These are phyloP conservation scores for Sclerurus mexicanus DNA, from an alignment of 2,113 vertebrate species.

Conservation along the genomic window DNA sequence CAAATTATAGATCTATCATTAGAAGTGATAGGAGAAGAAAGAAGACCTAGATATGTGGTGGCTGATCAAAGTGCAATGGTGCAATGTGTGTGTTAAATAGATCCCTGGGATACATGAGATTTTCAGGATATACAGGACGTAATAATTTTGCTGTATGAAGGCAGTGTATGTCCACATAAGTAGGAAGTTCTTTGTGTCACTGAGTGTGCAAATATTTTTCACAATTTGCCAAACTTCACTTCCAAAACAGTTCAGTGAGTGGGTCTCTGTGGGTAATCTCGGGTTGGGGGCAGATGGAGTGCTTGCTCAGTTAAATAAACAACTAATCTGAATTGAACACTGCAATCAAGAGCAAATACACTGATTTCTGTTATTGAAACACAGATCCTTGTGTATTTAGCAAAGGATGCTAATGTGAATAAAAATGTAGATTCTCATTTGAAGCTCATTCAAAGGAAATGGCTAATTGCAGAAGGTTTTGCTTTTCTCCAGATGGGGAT, in stretches of 20 bases:
- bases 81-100: background rate
- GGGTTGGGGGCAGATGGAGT: background rate
- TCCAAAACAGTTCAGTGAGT: background rate
- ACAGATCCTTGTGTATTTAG: background rate
- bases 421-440: background rate
- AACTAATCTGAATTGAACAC: background rate
- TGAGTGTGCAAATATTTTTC: background rate
- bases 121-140: background rate
- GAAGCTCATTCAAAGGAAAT: background rate
- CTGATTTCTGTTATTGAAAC: background rate
- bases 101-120: rapidly evolving
- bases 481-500: background rate
- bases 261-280: background rate
- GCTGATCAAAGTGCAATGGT: background rate
- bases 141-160: background rate
- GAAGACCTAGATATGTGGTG: background rate
- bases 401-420: background rate
- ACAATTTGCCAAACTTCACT: background rate
- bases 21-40: background rate
- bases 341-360: background rate
- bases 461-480: background rate
- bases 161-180: background rate
- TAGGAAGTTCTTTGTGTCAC: background rate
- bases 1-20: background rate
- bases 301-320: background rate